These are phyloP conservation scores for Fukomys damarensis DNA, from an alignment of 2,113 vertebrate genomes.

Conservation along the genomic window DNA sequence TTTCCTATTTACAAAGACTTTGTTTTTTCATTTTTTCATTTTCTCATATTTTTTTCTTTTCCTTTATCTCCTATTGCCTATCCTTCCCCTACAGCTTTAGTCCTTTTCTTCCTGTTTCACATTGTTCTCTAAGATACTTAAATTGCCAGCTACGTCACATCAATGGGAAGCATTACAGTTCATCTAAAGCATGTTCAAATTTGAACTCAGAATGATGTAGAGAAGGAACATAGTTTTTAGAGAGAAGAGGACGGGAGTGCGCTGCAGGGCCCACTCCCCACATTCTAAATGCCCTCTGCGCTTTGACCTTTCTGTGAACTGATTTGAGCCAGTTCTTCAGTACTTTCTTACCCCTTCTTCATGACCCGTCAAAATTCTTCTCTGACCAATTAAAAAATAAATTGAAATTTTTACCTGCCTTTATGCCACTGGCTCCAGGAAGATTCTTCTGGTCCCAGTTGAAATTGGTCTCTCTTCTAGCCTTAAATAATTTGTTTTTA, in stretches of 20 bases:
- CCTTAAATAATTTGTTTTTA: not conserved
- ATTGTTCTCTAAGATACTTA: not conserved
- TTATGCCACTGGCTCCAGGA: not conserved
- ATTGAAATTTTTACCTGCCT: not conserved
- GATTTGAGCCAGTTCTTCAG: not conserved
- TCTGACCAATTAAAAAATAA: not conserved
- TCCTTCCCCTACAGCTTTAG: too few relatives aligned
- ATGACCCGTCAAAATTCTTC: not conserved
- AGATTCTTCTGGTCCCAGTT: not conserved
- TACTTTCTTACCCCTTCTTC: not conserved
- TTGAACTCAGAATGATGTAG: not conserved
- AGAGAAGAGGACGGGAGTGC: not conserved
- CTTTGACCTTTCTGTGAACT: not conserved
- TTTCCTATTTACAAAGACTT: too few relatives aligned
- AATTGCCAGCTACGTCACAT: not conserved
- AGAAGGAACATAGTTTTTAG: not conserved
- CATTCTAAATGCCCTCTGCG: not conserved
- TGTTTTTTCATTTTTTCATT: too few relatives aligned
- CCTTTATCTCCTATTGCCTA: too few relatives aligned
- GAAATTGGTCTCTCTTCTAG: not conserved
- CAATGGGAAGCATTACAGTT: not conserved
- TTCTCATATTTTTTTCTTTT: too few relatives aligned
- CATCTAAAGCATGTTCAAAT: not conserved
- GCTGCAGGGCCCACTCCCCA: not conserved
- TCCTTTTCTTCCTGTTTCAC: too few relatives aligned